Percentiles rank a stretch among this genome's conserved stretches.
Conservation (phyloP, 2,113 vertebrate species). For the Stercorarius parasiticus region DNA sequence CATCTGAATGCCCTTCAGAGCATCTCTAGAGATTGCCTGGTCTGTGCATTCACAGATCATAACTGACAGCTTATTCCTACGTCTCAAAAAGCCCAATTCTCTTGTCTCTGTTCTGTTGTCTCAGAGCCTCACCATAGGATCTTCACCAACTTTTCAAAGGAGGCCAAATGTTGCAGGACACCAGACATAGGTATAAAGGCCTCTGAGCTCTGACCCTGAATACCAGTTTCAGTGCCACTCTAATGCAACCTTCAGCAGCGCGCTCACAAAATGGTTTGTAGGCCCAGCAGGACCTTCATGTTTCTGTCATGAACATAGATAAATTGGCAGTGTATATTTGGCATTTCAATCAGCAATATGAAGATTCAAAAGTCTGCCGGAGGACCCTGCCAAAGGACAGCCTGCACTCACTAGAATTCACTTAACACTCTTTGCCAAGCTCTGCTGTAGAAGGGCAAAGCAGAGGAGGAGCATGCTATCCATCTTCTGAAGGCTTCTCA, state of each 20-base stretch:
- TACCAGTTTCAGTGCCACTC: background rate
- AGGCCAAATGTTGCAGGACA: background rate
- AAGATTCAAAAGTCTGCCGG: background rate
- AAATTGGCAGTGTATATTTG: background rate
- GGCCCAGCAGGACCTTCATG: background rate
- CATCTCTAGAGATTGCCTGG: background rate
- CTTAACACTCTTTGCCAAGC: background rate
- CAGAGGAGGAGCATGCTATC: background rate
- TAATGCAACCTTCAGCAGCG: background rate
- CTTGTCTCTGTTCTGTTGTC: background rate
- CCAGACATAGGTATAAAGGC: background rate
- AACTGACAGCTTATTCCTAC: background rate
- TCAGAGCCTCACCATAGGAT: background rate
- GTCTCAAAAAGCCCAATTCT: background rate
- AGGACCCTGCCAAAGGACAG: background rate
- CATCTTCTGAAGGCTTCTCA: background rate
- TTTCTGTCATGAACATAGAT: background rate
- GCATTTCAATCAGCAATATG: background rate
- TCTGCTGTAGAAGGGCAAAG: background rate
- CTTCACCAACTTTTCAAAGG: background rate
- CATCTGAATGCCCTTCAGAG: background rate
- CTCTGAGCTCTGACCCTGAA: background rate
- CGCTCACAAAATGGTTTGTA: background rate
- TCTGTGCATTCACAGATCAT: background rate
- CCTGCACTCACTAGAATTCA: background rate